Evolutionary conservation across 2,888 invertebrate genomes (phyloP).

Genomic region (Sisyra terminalis): DNA sequence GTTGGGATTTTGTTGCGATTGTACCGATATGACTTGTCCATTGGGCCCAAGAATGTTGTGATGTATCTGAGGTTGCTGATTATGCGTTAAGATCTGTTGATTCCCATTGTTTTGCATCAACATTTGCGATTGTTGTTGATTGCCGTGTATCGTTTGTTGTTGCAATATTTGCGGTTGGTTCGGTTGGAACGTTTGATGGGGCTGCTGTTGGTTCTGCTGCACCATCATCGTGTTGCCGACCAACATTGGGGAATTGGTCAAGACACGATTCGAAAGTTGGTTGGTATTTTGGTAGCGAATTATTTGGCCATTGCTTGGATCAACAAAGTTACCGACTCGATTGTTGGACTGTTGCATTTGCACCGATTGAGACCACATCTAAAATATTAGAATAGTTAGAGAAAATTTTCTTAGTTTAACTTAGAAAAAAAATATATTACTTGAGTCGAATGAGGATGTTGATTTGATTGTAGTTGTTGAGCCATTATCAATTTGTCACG

Average conservation of each 20-base stretch:
- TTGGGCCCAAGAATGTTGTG: conserved; percentile 35
- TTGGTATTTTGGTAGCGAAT: conserved; percentile 21
- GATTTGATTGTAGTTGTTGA: conserved; percentile 28
- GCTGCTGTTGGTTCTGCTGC: conserved; percentile 14
- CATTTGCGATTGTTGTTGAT: conserved; percentile 11
- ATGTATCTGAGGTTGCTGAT: conserved; percentile 16
- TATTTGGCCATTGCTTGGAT: conserved; percentile 19
- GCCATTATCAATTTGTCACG: conserved; percentile 38
- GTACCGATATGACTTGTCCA: conserved; percentile 41
- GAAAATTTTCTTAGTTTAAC: conserved; percentile 5
- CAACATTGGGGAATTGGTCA: conserved; percentile 13
- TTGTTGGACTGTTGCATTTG: conserved; percentile 10
- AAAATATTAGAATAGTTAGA: conserved; percentile 10
- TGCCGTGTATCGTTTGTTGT: conserved; percentile 14
- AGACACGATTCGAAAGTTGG: conserved; percentile 20
- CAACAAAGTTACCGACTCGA: conserved; percentile 13
- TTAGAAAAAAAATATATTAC: conserved; percentile 11
- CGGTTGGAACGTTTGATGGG: conserved; percentile 17
- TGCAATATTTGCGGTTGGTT: conserved; percentile 18
- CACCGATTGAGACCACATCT: conserved; percentile 18
- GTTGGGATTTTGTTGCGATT: conserved; percentile 20
- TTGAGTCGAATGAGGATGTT: conserved; percentile 20
- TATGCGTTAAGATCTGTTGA: conserved; percentile 10
- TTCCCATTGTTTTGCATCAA: conserved; percentile 11
- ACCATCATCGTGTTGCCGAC: conserved; percentile 18